Conservation (phyloP, 1,140 invertebrate genomes). For the Bombus sibiricus region DNA sequence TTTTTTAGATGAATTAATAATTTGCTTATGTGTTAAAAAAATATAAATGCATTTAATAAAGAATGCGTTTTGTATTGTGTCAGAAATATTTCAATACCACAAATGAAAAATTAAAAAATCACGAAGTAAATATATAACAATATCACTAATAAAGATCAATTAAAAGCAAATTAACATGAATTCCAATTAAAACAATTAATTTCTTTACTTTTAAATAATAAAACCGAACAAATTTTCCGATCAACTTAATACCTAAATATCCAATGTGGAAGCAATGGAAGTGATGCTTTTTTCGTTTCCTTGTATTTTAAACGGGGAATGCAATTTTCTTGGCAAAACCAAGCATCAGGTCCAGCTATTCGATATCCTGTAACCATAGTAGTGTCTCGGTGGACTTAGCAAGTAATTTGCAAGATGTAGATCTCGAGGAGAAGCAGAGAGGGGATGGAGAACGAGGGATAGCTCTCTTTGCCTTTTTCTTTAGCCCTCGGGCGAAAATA, state of each 20-base stretch:
- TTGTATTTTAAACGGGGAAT: not conserved
- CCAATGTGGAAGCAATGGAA: not conserved
- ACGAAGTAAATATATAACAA: too few species aligned
- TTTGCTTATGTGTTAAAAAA: too few species aligned
- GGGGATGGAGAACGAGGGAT: not conserved
- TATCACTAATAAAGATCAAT: too few species aligned
- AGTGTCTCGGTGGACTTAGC: slow-evolving; percentile 25
- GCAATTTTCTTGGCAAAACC: not conserved
- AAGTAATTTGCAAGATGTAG: slow-evolving; percentile 47
- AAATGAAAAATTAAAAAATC: too few species aligned
- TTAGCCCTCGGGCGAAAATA: slow-evolving; percentile 35
- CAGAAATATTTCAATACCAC: too few species aligned
- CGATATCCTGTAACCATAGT: slow-evolving; percentile 16
- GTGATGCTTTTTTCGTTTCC: not conserved
- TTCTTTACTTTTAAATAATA: not conserved
- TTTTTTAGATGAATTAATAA: too few species aligned
- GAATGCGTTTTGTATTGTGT: too few species aligned
- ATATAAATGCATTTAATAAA: too few species aligned
- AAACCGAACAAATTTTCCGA: not conserved
- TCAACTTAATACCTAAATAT: not conserved
- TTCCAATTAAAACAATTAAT: not conserved
- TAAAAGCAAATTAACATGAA: not conserved
- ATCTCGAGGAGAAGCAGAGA: not conserved
- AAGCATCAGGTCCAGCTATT: not conserved
- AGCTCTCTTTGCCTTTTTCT: slow-evolving; percentile 33